Evolutionary conservation across 2,888 invertebrate species (phyloP), one percentile per base, ranked within the genome.

Genomic region (Chesias legatella): DNA sequence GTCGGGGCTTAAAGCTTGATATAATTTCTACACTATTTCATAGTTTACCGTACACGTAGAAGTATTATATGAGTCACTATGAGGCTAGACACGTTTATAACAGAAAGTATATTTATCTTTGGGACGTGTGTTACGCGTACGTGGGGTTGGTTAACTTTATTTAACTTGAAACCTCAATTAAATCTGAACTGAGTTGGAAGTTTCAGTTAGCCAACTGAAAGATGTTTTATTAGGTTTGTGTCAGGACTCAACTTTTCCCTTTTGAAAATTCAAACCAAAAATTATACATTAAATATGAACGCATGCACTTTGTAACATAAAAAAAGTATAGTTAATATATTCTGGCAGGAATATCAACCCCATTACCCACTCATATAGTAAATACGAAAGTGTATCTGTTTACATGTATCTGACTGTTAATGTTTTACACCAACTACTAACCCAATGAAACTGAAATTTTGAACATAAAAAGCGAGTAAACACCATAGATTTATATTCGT

Each of bases 161-260:
- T 44, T 37, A 33, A 33, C 33, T 30, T 23, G 23, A 32, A 25
- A 24, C 27, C 21, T 27, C 10, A 26, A 47, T 47, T 38, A 38
- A 42, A 47, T 42, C 34, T 31, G 30, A 35, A 31, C 35, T 33
- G 25, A 40, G 36, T 28, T 39, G 29, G 45, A 46, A 51, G 38
- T 48, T 50, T 26, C 36, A 36, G 43, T 43, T 35, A 43, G 42
- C 42, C 25, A 39, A 37, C 31, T 41, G 7, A 38, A 40, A 46
- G 48, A 48, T 47, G 48, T 44, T 53, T 48, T 44, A 48, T 53
- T 51, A 44, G 44, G 42, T 51, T 27, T 40, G 29, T 44, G 46
- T 36, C 36, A 28, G 40, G 48, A 46, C 40, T 43, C 31, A 50
- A 54, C 48, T 49, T 45, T 44, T 49, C 40, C 39, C 45, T 49